Conservation (phyloP, 2,113 vertebrate genomes). For the Micronisus gabar region DNA sequence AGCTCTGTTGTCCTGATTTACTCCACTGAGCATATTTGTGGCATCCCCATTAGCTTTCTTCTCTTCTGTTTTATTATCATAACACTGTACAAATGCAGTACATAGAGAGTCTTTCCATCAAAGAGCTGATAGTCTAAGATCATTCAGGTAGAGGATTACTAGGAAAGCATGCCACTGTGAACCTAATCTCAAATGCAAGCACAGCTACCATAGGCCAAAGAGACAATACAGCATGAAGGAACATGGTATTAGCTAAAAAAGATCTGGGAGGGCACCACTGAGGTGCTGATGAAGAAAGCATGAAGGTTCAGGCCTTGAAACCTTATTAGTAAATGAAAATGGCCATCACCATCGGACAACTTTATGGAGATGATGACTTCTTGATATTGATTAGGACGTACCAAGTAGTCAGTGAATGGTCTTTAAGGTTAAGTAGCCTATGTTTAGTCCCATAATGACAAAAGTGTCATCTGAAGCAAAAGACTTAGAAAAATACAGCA, state of each 20-base stretch:
- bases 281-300: not conserved
- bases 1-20: not conserved
- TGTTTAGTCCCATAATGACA: not conserved
- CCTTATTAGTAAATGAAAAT: not conserved
- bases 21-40: not conserved
- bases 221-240: not conserved
- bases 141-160: not conserved
- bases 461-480: not conserved
- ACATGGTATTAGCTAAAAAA: not conserved
- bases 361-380: not conserved
- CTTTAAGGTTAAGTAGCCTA: not conserved
- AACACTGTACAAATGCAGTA: not conserved
- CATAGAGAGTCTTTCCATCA: not conserved
- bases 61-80: not conserved
- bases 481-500: not conserved
- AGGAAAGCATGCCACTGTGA: not conserved
- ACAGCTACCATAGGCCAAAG: not conserved
- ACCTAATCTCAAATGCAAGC: not conserved
- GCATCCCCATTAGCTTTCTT: not conserved
- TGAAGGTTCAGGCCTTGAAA: not conserved
- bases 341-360: accelerated
- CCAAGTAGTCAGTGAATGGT: not conserved
- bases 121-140: not conserved
- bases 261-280: not conserved
- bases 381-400: not conserved